Evolutionary conservation across 2,113 vertebrate species (phyloP).

Genomic region (Copsychus sechellarum): DNA sequence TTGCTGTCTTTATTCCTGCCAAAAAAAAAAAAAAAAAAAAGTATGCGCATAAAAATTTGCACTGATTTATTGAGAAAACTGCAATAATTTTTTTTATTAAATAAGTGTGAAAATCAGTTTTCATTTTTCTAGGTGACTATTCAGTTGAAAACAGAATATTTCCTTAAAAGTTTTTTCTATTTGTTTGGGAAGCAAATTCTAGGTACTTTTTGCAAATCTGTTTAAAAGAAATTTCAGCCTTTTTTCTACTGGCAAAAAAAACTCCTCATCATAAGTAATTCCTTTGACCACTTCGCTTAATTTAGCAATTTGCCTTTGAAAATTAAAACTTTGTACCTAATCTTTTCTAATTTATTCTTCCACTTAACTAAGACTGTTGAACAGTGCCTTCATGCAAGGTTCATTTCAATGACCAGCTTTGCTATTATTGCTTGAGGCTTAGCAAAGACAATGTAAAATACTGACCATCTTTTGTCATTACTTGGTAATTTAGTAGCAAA

Average conservation of each 20-base stretch:
- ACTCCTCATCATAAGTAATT: background rate
- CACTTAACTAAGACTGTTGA: background rate
- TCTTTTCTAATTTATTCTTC: background rate
- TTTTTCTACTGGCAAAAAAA: background rate
- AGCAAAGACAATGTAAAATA: background rate
- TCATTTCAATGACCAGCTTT: background rate
- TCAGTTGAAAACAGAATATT: background rate
- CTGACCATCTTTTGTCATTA: background rate
- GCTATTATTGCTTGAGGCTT: background rate
- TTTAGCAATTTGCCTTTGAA: background rate
- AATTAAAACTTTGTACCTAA: background rate
- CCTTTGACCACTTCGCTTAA: background rate
- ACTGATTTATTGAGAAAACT: background rate
- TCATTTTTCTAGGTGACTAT: background rate
- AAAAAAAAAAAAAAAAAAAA: background rate
- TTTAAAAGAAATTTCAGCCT: background rate
- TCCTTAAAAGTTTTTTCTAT: background rate
- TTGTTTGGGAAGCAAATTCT: background rate
- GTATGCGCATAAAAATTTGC: rapidly evolving
- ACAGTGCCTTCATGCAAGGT: background rate
- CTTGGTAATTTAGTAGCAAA: background rate
- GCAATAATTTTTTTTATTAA: background rate
- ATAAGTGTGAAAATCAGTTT: background rate
- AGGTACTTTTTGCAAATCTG: background rate
- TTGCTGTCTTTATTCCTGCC: background rate